Conservation (phyloP, 2,797 vertebrate species). For the Gallinago nigripennis region DNA sequence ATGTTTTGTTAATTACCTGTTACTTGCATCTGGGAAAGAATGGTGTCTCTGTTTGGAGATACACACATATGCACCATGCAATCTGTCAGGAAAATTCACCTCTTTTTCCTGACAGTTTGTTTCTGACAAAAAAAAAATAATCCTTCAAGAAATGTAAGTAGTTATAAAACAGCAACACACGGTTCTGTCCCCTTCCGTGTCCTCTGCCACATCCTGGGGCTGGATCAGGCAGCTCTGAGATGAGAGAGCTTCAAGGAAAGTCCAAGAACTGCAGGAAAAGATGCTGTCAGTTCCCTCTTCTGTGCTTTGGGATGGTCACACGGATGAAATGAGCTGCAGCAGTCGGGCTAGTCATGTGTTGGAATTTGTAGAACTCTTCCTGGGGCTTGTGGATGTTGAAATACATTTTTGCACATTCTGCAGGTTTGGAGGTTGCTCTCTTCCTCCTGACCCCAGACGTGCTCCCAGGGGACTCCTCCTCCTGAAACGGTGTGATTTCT, state of each 20-base stretch:
- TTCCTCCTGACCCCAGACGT: background rate
- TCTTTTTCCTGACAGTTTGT: background rate
- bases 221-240: background rate
- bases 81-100: background rate
- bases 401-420: background rate
- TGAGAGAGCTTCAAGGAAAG: background rate
- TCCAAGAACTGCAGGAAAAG: background rate
- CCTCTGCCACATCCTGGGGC: background rate
- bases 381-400: background rate
- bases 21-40: background rate
- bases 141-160: background rate
- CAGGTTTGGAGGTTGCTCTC: background rate
- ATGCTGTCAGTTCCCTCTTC: background rate
- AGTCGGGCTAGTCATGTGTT: background rate
- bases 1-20: background rate
- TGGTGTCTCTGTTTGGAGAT: background rate
- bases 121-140: background rate
- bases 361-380: background rate
- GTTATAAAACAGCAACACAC: background rate
- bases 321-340: background rate
- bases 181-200: background rate
- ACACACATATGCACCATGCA: rapidly evolving
- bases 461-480: background rate
- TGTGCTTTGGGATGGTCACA: background rate
- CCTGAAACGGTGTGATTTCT: background rate